Conservation (phyloP, 1,140 invertebrate species). For the Lasioglossum baleicum region DNA sequence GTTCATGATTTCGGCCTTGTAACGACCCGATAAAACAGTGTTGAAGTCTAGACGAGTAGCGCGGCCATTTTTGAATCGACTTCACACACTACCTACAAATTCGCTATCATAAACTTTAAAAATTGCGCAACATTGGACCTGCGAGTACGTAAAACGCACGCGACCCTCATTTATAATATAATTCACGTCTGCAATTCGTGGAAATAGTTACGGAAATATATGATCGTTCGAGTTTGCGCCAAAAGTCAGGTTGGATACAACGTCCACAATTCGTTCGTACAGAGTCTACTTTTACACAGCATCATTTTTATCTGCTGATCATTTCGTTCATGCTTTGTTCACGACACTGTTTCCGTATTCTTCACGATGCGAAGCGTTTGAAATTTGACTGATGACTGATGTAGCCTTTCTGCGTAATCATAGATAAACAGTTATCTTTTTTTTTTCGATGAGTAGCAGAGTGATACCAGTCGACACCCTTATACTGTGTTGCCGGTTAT, state of each 20-base stretch:
- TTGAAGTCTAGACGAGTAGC: constrained; percentile 30
- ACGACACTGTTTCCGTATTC: neutral
- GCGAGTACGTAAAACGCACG: constrained; percentile 8
- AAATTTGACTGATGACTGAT: neutral
- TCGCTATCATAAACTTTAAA: constrained; percentile 60
- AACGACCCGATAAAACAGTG: constrained; percentile 33
- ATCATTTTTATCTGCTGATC: neutral
- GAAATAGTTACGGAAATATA: neutral
- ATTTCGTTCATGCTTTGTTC: neutral
- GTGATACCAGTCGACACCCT: neutral
- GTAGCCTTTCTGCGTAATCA: neutral
- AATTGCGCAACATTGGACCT: constrained; percentile 59
- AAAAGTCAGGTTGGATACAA: neutral
- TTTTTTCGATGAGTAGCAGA: neutral
- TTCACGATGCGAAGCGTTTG: neutral
- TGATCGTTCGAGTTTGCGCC: neutral
- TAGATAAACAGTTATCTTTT: constrained; percentile 17
- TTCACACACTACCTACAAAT: constrained; percentile 49
- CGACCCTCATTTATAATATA: constrained; percentile 14
- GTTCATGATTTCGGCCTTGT: constrained; percentile 15
- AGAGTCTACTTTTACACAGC: neutral
- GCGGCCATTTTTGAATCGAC: constrained; percentile 34
- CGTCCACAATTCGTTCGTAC: constrained; percentile 3
- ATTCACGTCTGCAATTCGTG: neutral
- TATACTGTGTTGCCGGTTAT: constrained; percentile 5